phyloP scores from a whole-genome alignment of 1,140 invertebrate species.

The Zophobas morio region DNA sequence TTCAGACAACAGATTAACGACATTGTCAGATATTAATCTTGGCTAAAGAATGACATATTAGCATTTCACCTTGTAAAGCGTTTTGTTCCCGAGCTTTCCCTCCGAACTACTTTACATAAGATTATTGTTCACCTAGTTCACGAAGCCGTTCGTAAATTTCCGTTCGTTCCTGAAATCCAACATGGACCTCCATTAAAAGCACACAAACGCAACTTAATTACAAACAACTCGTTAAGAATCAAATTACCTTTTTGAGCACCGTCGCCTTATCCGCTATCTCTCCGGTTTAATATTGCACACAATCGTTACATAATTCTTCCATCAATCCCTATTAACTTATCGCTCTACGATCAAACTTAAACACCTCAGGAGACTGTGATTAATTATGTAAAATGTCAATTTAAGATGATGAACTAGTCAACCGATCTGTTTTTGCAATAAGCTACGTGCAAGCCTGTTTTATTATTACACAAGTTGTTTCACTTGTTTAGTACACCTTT shows the following conservation, averaged over 20 bases:
- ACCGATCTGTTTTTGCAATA: no score
- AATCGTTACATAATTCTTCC: constrained; percentile 11
- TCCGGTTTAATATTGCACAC: constrained; percentile 15
- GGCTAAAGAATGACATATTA: constrained; percentile 56
- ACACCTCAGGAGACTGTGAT: constrained; percentile 8
- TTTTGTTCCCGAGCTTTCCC: constrained; percentile 53
- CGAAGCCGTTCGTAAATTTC: constrained; percentile 27
- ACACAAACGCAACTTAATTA: constrained; percentile 38
- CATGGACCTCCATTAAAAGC: constrained; percentile 26
- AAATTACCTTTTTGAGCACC: constrained; percentile 20
- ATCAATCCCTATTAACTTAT: constrained; percentile 29
- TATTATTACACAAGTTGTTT: no score
- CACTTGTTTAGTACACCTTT: no score
- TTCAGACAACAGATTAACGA: constrained; percentile 62
- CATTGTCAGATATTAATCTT: constrained; percentile 59
- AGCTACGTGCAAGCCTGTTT: no score
- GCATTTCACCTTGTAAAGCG: constrained; percentile 54
- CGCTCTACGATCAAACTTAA: neutral
- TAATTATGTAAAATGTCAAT: neutral
- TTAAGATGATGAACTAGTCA: no score
- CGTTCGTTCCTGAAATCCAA: constrained; percentile 14
- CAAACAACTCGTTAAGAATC: constrained; percentile 29
- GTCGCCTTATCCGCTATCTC: neutral
- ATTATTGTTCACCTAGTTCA: constrained; percentile 25
- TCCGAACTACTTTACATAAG: constrained; percentile 34